Base-by-base conservation (phyloP, 2,797 vertebrate genomes). In the Tiaroga cobitis region DNA sequence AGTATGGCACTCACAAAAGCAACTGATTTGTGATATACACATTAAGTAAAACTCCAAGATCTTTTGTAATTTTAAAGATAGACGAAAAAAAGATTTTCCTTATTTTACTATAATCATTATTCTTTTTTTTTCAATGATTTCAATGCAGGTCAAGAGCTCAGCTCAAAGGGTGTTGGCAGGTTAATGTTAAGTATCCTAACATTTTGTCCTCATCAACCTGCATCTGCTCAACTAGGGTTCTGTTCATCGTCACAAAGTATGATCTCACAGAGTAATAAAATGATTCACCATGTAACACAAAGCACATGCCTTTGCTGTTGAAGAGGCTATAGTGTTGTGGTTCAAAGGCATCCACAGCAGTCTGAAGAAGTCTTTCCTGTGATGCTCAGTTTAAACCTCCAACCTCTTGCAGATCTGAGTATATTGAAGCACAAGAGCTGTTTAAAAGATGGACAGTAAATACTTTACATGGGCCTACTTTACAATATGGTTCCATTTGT, bases 211-310 rank as follows among this genome's bases (percentile, higher is more conserved):
- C 15, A 34, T 65, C 68, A 51, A 68, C 84, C 86, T 72, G 54
- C 84, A 88, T 41, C 87, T 74, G 86, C 54, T 70, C 69, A 85
- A 43, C 69, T 63, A 24, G 54, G 43, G 68, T 76, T 81, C 68
- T 82, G 73, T 49, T 85, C 86, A 87, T 32, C 61, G 70, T 83
- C 85, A 85, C 51, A 82, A 88, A 83, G 67, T 54, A 76, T 85
- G 82, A 87, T 63, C 68, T 88, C 85, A 90, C 68, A 63, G 69
- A 61, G 83, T 59, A 86, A 65, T 86, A 88, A 84, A 87, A 85
- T 72, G 75, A 82, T 82, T 80, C 56, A 82, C 41, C 9, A 24
- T 10, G 32, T 83, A 83, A 85, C 74, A 80, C 24, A 85, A 54
- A 39, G 70, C 76, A 80, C 61, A 49, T 65, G 77, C n/a, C 81